Conservation (phyloP, 2,113 vertebrate genomes). For the Grus americana region DNA sequence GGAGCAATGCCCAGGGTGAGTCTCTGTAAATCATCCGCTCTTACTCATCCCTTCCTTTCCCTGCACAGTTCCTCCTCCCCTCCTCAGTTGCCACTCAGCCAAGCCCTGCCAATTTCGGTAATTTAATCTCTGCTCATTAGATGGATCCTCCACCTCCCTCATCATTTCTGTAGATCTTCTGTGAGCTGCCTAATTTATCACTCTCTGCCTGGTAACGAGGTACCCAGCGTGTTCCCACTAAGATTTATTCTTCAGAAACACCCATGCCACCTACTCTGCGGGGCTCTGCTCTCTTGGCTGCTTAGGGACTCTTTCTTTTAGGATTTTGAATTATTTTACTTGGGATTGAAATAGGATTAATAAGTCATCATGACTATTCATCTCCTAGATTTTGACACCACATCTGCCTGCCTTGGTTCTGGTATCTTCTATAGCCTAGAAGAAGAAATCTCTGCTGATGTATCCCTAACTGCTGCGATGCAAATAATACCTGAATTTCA, state of each 20-base stretch:
- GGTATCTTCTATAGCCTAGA: neutral
- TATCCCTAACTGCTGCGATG: neutral
- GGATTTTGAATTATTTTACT: neutral
- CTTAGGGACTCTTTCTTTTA: neutral
- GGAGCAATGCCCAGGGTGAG: neutral
- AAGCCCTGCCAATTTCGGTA: constrained; percentile 34
- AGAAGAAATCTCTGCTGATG: neutral
- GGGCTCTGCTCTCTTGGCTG: neutral
- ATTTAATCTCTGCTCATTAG: constrained; percentile 58
- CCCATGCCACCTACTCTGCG: neutral
- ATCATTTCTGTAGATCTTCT: constrained; percentile 55
- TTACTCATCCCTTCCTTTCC: neutral
- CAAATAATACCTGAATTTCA: neutral
- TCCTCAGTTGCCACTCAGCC: constrained; percentile 15
- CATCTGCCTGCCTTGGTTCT: neutral
- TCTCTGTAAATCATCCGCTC: neutral
- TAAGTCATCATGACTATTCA: neutral
- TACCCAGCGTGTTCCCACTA: neutral
- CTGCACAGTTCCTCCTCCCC: neutral
- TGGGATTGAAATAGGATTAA: neutral
- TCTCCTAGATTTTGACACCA: neutral
- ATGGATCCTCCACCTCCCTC: constrained; percentile 56
- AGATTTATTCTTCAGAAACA: constrained; percentile 38
- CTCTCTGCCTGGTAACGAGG: constrained; percentile 43
- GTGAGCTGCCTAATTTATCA: constrained; percentile 58